These are phyloP conservation scores for Pimpla rufipes DNA, from an alignment of 2,888 invertebrate genomes.

Conservation along the genomic window DNA sequence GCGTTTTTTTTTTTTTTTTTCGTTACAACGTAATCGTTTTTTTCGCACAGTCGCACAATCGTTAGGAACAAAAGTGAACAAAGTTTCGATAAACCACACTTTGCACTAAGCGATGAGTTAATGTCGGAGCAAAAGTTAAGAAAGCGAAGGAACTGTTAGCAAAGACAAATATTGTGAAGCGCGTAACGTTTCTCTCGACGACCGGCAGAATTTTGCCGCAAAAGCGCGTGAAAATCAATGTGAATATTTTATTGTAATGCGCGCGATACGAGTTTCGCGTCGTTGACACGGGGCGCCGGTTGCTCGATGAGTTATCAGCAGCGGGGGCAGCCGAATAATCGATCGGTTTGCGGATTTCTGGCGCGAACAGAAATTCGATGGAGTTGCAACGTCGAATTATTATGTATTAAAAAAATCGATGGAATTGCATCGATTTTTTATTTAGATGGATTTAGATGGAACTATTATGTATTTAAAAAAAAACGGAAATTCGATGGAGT, in stretches of 20 bases:
- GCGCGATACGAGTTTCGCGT: constrained; percentile 33
- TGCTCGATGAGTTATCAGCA: constrained; percentile 16
- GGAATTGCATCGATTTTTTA: neutral
- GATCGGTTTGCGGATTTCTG: neutral
- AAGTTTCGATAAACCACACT: neutral
- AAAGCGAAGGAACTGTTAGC: neutral
- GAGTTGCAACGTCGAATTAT: neutral
- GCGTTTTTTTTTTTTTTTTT: too few species aligned
- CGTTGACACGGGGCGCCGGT: neutral
- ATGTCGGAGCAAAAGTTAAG: neutral
- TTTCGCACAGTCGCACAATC: neutral
- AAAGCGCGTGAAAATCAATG: neutral
- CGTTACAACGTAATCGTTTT: neutral
- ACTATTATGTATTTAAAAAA: too few species aligned
- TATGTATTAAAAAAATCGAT: too few species aligned
- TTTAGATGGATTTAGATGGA: too few species aligned
- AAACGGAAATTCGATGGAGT: too few species aligned
- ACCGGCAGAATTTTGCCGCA: neutral
- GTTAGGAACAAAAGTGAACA: neutral
- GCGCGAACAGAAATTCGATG: constrained; percentile 9
- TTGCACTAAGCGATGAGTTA: neutral
- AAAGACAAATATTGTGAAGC: neutral
- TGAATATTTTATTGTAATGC: constrained; percentile 19
- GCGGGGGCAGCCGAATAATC: neutral
- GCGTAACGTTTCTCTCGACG: neutral